These are phyloP conservation scores for Lagopus leucura DNA, from an alignment of 2,113 vertebrate species.

Conservation along the genomic window DNA sequence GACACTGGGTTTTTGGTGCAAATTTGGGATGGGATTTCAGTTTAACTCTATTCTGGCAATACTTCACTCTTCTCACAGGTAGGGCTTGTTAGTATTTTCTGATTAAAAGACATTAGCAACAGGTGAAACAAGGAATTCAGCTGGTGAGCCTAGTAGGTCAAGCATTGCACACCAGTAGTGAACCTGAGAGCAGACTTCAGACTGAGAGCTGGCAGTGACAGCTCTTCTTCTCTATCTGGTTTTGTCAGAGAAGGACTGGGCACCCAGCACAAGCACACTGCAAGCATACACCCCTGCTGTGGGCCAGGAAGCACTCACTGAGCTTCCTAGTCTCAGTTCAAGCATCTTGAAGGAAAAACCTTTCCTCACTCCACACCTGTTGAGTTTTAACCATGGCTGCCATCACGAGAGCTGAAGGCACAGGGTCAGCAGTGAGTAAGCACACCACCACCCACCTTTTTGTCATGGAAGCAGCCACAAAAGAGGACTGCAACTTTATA, in stretches of 20 bases:
- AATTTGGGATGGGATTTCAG: not conserved
- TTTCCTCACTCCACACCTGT: not conserved
- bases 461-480: not conserved
- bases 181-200: not conserved
- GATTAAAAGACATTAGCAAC: not conserved
- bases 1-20: not conserved
- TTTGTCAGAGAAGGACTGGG: accelerated
- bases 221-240: not conserved
- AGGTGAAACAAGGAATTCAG: not conserved
- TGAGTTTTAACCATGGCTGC: not conserved
- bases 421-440: not conserved
- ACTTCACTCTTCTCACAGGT: not conserved
- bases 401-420: not conserved
- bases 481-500: not conserved
- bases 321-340: not conserved
- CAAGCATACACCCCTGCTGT: not conserved
- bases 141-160: accelerated
- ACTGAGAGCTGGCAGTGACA: not conserved
- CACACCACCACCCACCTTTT: not conserved
- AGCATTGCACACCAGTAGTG: not conserved
- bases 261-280: not conserved
- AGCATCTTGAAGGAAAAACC: not conserved
- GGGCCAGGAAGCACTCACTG: accelerated
- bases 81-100: not conserved
- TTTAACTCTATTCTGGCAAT: not conserved